A percentile compares a stretch with the other conserved stretches of the same genome.
Conservation (phyloP, 2,888 invertebrate species). For the Sclerodermus sp. region DNA sequence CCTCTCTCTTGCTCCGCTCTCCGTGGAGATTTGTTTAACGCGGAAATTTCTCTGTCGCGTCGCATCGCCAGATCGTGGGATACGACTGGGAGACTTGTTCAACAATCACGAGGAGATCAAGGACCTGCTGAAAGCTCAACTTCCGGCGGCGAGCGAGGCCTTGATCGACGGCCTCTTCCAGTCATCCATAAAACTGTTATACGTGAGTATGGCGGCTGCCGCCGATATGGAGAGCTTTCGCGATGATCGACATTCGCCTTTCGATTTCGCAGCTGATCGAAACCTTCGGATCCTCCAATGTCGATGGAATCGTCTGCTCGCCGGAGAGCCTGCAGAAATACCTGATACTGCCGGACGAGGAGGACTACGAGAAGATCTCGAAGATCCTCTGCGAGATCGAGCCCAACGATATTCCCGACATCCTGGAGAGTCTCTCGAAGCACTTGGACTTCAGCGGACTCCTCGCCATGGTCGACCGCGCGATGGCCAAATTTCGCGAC, state of each 20-base stretch:
- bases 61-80: conserved; percentile 58
- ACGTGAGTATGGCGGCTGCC: conserved; percentile 57
- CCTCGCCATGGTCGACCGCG: conserved; percentile 59
- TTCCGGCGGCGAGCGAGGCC: conserved; percentile 52
- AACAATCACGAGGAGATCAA: conserved; percentile 57
- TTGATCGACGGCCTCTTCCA: conserved; percentile 58
- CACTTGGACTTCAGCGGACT: conserved; percentile 62
- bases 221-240: not conserved
- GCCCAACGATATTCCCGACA: conserved; percentile 54
- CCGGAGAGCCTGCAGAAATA: conserved; percentile 43
- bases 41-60: too few species aligned
- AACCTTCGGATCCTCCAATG: conserved; percentile 44
- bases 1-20: too few species aligned
- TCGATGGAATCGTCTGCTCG: conserved; percentile 43
- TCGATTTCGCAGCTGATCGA: conserved; percentile 36
- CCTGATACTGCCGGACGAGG: conserved; percentile 36
- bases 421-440: conserved; percentile 58
- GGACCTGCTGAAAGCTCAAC: conserved; percentile 50
- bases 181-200: conserved; percentile 60
- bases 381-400: conserved; percentile 57
- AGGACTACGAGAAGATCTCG: conserved; percentile 47
- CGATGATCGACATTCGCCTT: too few species aligned
- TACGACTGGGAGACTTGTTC: conserved; percentile 61
- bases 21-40: not conserved
- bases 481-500: conserved; percentile 59